phyloP scores from a whole-genome alignment of 2,888 invertebrate species.

The Drosophila birchii region DNA sequence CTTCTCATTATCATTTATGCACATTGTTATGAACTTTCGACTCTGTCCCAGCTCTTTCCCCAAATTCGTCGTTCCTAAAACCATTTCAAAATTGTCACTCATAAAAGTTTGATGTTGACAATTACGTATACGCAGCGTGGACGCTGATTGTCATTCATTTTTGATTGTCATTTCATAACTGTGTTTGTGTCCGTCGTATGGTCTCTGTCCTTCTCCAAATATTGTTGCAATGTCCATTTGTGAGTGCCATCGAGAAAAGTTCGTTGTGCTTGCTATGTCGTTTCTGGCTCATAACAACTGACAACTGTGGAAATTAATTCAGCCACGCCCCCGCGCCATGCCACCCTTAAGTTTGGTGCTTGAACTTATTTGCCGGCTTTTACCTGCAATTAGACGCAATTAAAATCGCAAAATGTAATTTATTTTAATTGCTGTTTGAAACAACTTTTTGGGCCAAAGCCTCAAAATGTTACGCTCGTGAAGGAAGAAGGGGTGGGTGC shows the following conservation, averaged over 20 bases:
- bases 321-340: constrained; percentile 20
- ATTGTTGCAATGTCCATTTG: constrained; percentile 47
- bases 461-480: constrained; percentile 51
- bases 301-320: constrained; percentile 74
- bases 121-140: constrained; percentile 69
- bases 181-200: constrained; percentile 15
- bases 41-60: constrained; percentile 29
- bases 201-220: constrained; percentile 45
- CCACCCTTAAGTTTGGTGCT: constrained; percentile 64
- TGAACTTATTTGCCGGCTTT: constrained; percentile 71
- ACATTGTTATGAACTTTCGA: constrained; percentile 37
- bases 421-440: constrained; percentile 77
- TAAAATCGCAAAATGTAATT: constrained; percentile 77
- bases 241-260: constrained; percentile 49
- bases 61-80: constrained; percentile 20
- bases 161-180: constrained; percentile 47
- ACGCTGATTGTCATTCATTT: constrained; percentile 60
- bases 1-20: constrained; percentile 47
- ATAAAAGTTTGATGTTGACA: constrained; percentile 66
- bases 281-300: constrained; percentile 59
- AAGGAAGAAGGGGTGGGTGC: background rate
- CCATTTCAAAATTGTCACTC: constrained; percentile 69
- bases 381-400: constrained; percentile 78
- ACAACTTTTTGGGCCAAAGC: constrained; percentile 70
- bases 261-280: constrained; percentile 34